Evolutionary conservation across 2,888 invertebrate species (phyloP).

Genomic region (Machimus atricapillus): DNA sequence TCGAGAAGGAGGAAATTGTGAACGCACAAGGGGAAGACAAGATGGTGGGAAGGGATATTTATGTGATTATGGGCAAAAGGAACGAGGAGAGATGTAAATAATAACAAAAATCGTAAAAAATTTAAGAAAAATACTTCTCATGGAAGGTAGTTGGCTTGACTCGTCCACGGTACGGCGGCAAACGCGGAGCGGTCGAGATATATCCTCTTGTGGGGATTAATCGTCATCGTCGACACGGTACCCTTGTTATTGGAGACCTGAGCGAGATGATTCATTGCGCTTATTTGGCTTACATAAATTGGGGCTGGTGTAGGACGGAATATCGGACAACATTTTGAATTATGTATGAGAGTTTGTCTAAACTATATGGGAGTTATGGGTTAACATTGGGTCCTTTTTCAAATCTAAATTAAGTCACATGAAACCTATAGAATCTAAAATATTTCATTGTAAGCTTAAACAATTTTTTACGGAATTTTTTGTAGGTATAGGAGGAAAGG

Average conservation of each 20-base stretch:
- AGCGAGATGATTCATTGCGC: conserved; percentile 14
- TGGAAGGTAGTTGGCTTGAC: background rate
- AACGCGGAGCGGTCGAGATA: background rate
- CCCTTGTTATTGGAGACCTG: conserved; percentile 15
- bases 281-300: conserved; percentile 34
- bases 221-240: conserved; percentile 27
- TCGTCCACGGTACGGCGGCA: background rate
- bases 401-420: background rate
- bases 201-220: conserved; percentile 9
- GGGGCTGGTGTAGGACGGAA: conserved; percentile 8
- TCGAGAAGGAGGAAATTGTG: background rate
- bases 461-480: background rate
- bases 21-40: background rate
- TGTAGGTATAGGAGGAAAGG: no score
- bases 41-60: background rate
- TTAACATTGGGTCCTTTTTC: background rate
- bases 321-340: conserved; percentile 8
- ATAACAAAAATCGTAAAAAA: background rate
- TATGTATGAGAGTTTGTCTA: conserved; percentile 16
- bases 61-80: conserved; percentile 11
- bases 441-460: background rate
- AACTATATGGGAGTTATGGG: background rate
- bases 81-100: conserved; percentile 14
- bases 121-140: background rate
- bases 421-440: background rate